Base-by-base conservation (phyloP, 2,888 invertebrate genomes). In the Adela reaumurella region DNA sequence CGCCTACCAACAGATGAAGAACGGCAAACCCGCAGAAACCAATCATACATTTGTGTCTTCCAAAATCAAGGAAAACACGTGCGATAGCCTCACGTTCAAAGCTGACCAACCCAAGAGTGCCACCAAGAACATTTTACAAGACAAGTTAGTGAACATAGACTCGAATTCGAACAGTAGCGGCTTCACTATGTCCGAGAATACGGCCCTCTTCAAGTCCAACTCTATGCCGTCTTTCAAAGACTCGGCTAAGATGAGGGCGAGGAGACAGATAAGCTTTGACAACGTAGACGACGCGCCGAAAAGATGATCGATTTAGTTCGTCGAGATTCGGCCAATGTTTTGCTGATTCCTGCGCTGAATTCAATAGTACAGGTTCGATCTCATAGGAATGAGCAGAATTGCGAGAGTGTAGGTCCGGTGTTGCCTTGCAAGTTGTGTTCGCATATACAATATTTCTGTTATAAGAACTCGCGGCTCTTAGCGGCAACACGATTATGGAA, bases 261-360 rank as follows among this genome's bases (percentile, higher is more conserved):
- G 83, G 16, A 67, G 84, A 28, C 84, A 84, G 61, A 84, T 85
- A 58, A 80, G 80, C 58, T 84, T 85, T 59, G 84, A 84, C 62
- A 81, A 78, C 61, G 59, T 74, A 28, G 77, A 78, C 52, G 74
- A 76, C 51, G 71, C 74, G 4, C 35, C 35, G 35, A 35, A 35
- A 14, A 35, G 35, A 14, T 35, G 35, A 35, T 35, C 6, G 11
- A 24, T n/a, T n/a, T n/a, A n/a, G n/a, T n/a, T n/a, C n/a, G n/a
- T n/a, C n/a, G n/a, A n/a, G n/a, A n/a, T n/a, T n/a, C n/a, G n/a
- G n/a, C n/a, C n/a, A n/a, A n/a, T n/a, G n/a, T n/a, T n/a, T n/a
- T n/a, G n/a, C n/a, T n/a, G n/a, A n/a, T n/a, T n/a, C n/a, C n/a
- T n/a, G n/a, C n/a, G n/a, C n/a, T n/a, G n/a, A n/a, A n/a, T n/a